Base-by-base conservation (phyloP, 2,797 vertebrate genomes). In the Botia kubotai region DNA sequence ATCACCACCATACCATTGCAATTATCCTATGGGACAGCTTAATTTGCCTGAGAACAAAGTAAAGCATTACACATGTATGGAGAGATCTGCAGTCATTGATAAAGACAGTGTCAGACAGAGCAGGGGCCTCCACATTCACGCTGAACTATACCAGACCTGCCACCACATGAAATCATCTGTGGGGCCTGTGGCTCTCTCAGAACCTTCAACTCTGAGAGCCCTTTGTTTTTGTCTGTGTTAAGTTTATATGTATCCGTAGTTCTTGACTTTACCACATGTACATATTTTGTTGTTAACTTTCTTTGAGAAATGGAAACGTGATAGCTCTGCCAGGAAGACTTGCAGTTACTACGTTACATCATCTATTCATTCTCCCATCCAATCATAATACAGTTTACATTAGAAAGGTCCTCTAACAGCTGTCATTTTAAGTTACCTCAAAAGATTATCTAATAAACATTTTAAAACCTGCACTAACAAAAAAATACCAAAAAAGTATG, bases 1-100 rank as follows among this genome's bases (percentile, higher is more conserved):
- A 91, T 93, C 90, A 93, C 86, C 74, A 79, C 82, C 91, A 92
- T 89, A 89, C 87, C 87, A 88, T 82, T 90, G 84, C 88, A 92
- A 93, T 92, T 92, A 93, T 89, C 84, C 86, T 82, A 66, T 1
- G 50, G 87, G 87, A 90, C 83, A 86, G 86, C 86, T 88, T 78
- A 89, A 89, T 87, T 72, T 81, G 89, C 84, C 83, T 87, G 39
- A 86, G 86, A 89, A 79, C 77, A 80, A 72, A 80, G 68, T 74
- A 76, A 80, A 79, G 72, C 70, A 89, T 90, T 87, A 90, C 89
- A 91, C 82, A 84, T 90, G 90, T 69, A 89, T 88, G 87, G 77
- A 86, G 74, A 87, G 88, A 78, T 75, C 72, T 23, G 82, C 85
- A 85, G 69, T 86, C 85, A 88, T 74, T 63, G 78, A 88, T 77